These are phyloP conservation scores for Lates japonicus DNA, from an alignment of 2,797 vertebrate genomes.

Conservation along the genomic window DNA sequence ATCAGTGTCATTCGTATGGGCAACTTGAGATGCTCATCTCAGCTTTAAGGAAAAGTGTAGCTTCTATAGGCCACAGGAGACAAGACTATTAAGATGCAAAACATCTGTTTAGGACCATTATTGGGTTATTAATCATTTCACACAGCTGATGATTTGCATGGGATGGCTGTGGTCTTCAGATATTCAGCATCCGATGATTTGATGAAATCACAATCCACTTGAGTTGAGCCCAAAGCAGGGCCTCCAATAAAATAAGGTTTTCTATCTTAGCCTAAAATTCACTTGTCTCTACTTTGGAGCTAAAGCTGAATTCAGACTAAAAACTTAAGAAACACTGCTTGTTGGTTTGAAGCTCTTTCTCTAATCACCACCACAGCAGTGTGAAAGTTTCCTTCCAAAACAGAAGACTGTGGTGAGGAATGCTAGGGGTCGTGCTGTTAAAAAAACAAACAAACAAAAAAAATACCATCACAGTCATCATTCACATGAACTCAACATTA, in stretches of 20 bases:
- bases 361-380: conserved; percentile 71
- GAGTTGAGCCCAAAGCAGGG: conserved; percentile 15
- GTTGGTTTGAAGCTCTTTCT: conserved; percentile 40
- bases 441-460: conserved; percentile 14
- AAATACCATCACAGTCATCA: conserved; percentile 29
- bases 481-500: conserved; percentile 45
- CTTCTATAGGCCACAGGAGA: conserved; percentile 24
- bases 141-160: conserved; percentile 39
- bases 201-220: conserved; percentile 46
- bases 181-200: conserved; percentile 31
- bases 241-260: conserved; percentile 28
- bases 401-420: conserved; percentile 39
- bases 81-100: neutral
- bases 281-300: conserved; percentile 50
- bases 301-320: conserved; percentile 60
- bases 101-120: conserved; percentile 31
- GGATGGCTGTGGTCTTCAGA: conserved; percentile 21
- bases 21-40: conserved; percentile 29
- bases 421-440: conserved; percentile 4
- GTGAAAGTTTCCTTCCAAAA: conserved; percentile 69
- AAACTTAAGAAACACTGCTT: conserved; percentile 56
- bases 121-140: conserved; percentile 20
- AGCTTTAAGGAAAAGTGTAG: conserved; percentile 12
- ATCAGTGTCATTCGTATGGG: conserved; percentile 25
- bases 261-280: conserved; percentile 39